Percentiles rank a stretch among this genome's conserved stretches.
These are phyloP conservation scores for Notocelia uddmanniana DNA, from an alignment of 2,888 invertebrate species.

Conservation along the genomic window DNA sequence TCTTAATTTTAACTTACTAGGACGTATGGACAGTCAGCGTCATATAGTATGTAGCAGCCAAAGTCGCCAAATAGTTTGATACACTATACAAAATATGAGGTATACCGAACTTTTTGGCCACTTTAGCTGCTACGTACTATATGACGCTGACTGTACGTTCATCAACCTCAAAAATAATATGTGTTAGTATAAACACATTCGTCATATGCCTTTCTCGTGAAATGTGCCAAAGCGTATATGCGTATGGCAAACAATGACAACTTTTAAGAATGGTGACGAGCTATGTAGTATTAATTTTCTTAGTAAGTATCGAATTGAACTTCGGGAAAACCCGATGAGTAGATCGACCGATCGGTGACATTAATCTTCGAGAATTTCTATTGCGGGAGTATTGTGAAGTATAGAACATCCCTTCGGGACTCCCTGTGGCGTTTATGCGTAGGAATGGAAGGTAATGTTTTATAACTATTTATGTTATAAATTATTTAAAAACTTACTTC, in stretches of 20 bases:
- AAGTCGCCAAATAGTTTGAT: no score
- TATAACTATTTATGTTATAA: no score
- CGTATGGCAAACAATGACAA: conserved; percentile 11
- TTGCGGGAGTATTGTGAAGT: background rate
- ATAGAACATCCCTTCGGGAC: no score
- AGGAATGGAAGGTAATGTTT: no score
- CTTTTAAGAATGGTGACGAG: background rate
- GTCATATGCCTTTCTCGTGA: conserved; percentile 15
- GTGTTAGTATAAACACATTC: background rate
- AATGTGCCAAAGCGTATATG: conserved; percentile 18
- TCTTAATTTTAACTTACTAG: no score
- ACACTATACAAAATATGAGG: no score
- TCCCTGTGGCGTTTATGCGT: no score
- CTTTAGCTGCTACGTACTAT: no score
- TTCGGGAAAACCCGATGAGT: background rate
- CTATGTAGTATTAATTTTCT: background rate
- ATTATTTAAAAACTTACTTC: no score
- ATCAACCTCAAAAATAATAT: background rate
- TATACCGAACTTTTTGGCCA: no score
- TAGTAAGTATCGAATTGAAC: background rate
- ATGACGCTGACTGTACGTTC: background rate
- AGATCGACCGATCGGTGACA: background rate
- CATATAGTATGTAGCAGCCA: no score
- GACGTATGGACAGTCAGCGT: no score
- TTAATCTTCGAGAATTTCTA: background rate